phyloP scores from a whole-genome alignment of 2,113 vertebrate genomes.

The Thunnus thynnus region DNA sequence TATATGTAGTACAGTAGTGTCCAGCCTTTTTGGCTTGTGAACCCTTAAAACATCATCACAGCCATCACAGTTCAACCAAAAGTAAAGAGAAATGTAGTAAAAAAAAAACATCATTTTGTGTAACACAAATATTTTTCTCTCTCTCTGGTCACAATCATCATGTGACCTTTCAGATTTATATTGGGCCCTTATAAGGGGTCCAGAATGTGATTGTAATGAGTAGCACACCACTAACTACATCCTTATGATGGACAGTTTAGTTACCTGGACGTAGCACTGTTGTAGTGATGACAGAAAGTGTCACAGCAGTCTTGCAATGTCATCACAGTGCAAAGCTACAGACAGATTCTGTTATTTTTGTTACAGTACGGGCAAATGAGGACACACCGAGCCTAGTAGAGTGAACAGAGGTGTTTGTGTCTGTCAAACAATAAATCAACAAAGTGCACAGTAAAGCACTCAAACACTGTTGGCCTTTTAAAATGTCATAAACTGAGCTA shows the following conservation, averaged over 20 bases:
- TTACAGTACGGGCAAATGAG: conserved; percentile 7
- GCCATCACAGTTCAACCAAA: neutral
- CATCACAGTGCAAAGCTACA: conserved; percentile 7
- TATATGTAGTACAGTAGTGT: neutral
- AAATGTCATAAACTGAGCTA: neutral
- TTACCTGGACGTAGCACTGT: conserved; percentile 33
- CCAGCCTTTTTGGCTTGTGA: neutral
- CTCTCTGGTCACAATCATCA: too few relatives aligned
- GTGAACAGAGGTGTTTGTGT: conserved; percentile 28
- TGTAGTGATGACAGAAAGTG: conserved; percentile 44
- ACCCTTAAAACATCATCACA: neutral
- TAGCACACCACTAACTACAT: neutral
- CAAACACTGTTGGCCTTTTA: neutral
- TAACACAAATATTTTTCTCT: too few relatives aligned
- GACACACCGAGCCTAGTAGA: conserved; percentile 9
- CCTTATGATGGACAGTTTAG: conserved; percentile 37
- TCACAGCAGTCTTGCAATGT: conserved; percentile 32
- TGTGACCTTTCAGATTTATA: neutral
- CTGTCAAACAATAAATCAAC: neutral
- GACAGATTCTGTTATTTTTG: conserved; percentile 35
- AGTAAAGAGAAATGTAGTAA: neutral
- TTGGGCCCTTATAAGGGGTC: neutral
- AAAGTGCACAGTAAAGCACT: conserved; percentile 7
- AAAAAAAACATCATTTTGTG: neutral
- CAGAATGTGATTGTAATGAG: too few relatives aligned